These are phyloP conservation scores for Gymnoscopelus microlampas DNA, from an alignment of 2,797 vertebrate species.

Conservation along the genomic window DNA sequence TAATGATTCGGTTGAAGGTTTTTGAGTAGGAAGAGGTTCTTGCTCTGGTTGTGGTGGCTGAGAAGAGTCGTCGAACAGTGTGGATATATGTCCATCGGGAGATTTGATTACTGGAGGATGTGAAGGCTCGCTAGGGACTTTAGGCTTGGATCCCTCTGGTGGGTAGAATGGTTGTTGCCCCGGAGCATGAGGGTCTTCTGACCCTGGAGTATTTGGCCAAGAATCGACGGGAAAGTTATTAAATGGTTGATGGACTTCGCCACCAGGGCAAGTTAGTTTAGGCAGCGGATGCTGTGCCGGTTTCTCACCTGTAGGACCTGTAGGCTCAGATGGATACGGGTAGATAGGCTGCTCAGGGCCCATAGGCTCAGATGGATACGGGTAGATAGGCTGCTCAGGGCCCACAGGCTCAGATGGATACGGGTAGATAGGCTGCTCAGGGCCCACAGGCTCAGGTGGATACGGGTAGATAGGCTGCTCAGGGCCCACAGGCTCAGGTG, in stretches of 20 bases:
- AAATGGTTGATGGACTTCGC: neutral
- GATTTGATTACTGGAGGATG: neutral
- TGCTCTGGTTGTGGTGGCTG: no score
- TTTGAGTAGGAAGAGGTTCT: neutral
- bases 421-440: no score
- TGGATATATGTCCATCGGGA: neutral
- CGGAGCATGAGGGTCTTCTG: neutral
- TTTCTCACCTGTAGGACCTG: neutral
- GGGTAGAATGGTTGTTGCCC: neutral
- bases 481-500: no score
- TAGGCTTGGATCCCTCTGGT: neutral
- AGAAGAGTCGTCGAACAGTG: no score
- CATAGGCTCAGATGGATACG: no score
- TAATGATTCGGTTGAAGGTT: neutral
- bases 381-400: no score
- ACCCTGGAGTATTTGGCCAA: neutral
- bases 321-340: neutral
- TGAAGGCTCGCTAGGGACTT: neutral
- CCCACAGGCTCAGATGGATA: no score
- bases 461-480: no score
- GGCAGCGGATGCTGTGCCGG: neutral
- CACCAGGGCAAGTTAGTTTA: neutral
- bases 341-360: neutral
- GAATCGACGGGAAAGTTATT: neutral
- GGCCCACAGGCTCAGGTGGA: no score